Evolutionary conservation across 1,140 invertebrate species (phyloP), one percentile per base, ranked within the genome.

Genomic region (Achatina immaculata): DNA sequence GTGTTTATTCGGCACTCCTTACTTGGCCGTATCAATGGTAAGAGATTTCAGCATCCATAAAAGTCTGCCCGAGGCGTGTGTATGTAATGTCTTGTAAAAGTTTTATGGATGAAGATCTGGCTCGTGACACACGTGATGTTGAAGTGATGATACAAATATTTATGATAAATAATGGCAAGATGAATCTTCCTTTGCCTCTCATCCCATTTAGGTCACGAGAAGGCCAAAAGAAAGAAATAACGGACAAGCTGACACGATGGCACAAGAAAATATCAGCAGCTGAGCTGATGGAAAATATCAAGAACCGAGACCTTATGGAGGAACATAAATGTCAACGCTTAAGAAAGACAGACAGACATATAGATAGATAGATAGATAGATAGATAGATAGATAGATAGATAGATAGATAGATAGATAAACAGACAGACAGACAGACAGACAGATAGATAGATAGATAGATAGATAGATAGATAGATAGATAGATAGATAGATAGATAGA

Each of bases 391-490:
- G 48, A 19, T 55, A 24, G 21, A 55, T 55, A 14, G 48, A 55
- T 55, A 14, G 48, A 55, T 14, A 14, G 48, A 68, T 68, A 68
- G 31, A 68, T 68, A 68, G 31, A 68, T 68, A 68, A 1, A 68
- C 34, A 68, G 9, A 68, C 21, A 31, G 4, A 68, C 34, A 68
- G 4, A 68, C 34, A 34, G 31, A 68, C 21, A 34, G 31, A 68
- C 21, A 34, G 31, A 68, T 68, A 68, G 31, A 68, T 36, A 68
- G 65, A 55, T 55, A 14, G 48, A 55, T 14, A 14, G 48, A 68
- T 68, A 68, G 31, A 68, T 68, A 68, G 31, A 68, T 68, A 68
- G 4, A 68, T 68, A 68, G 9, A 68, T 34, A 31, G 4, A 68
- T 68, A 68, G 4, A 68, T 68, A 34, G 31, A 68, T 34, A 34